A percentile compares a stretch with the other conserved stretches of the same genome.
phyloP scores from a whole-genome alignment of 2,888 invertebrate genomes.

The Tridacna gigas region DNA sequence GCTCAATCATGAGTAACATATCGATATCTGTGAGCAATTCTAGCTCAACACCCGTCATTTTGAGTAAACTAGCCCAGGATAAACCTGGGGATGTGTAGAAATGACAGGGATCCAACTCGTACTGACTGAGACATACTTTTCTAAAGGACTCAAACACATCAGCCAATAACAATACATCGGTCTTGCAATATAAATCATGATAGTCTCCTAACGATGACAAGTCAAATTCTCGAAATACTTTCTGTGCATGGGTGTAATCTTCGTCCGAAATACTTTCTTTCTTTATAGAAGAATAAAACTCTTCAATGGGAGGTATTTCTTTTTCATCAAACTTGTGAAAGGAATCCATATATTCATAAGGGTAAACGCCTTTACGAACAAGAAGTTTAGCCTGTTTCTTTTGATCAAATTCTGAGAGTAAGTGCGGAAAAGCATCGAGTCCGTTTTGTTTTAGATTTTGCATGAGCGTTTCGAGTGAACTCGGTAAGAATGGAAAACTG shows the following conservation, averaged over 20 bases:
- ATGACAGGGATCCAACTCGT: slow-evolving; percentile 45
- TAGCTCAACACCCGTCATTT: slow-evolving; percentile 36
- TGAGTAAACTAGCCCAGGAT: slow-evolving; percentile 34
- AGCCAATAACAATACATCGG: slow-evolving; percentile 33
- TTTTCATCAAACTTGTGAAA: slow-evolving; percentile 24
- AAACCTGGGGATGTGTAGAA: slow-evolving; percentile 53
- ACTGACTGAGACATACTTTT: slow-evolving; percentile 41
- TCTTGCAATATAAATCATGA: slow-evolving; percentile 43
- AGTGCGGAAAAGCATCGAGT: slow-evolving; percentile 39
- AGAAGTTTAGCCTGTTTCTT: slow-evolving; percentile 22
- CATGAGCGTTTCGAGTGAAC: slow-evolving; percentile 37
- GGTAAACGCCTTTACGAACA: slow-evolving; percentile 30
- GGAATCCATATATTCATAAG: slow-evolving; percentile 36
- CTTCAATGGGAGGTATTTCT: slow-evolving; percentile 22
- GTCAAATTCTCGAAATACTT: slow-evolving; percentile 31
- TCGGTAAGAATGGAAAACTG: slow-evolving; percentile 49
- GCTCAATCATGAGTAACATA: slow-evolving; percentile 29
- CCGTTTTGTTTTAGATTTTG: slow-evolving; percentile 47
- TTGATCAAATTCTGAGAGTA: slow-evolving; percentile 26
- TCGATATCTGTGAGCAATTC: slow-evolving; percentile 43
- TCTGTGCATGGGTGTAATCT: slow-evolving; percentile 41
- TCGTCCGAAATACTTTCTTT: slow-evolving; percentile 32
- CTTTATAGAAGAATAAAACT: slow-evolving; percentile 37
- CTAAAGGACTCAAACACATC: slow-evolving; percentile 46
- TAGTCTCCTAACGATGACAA: slow-evolving; percentile 31